These are phyloP conservation scores for Pseudopipra pipra DNA, from an alignment of 2,113 vertebrate species.

Conservation along the genomic window DNA sequence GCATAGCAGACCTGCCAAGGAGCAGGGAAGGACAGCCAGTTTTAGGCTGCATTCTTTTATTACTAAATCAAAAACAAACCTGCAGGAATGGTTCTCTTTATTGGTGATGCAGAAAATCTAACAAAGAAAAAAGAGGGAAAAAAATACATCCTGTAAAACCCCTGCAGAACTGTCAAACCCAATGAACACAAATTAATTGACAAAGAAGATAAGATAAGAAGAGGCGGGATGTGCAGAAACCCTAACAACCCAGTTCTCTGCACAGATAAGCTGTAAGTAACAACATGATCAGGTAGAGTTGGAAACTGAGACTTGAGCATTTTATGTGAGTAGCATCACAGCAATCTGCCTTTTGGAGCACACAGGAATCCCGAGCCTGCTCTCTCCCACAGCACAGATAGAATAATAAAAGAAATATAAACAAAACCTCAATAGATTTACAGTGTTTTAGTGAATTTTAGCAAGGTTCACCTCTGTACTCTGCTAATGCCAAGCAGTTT, in stretches of 20 bases:
- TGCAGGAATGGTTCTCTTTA: slow-evolving; percentile 20
- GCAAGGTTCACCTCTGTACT: background rate
- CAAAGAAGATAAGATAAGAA: slow-evolving; percentile 10
- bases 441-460: background rate
- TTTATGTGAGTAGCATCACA: background rate
- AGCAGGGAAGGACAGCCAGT: slow-evolving; percentile 16
- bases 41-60: slow-evolving; percentile 30
- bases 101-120: slow-evolving; percentile 1
- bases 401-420: background rate
- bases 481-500: background rate
- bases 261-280: slow-evolving; percentile 3
- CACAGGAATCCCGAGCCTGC: background rate
- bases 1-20: slow-evolving; percentile 42
- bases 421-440: background rate
- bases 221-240: slow-evolving; percentile 1
- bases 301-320: background rate
- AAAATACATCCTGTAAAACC: background rate
- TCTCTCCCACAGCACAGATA: background rate
- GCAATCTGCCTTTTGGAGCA: background rate
- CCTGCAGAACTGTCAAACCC: background rate
- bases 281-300: background rate
- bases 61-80: slow-evolving; percentile 57
- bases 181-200: slow-evolving; percentile 46
- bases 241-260: background rate
- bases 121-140: background rate